Evolutionary conservation across 2,888 invertebrate genomes (phyloP).

Genomic region (Aspidiotus rigidus): DNA sequence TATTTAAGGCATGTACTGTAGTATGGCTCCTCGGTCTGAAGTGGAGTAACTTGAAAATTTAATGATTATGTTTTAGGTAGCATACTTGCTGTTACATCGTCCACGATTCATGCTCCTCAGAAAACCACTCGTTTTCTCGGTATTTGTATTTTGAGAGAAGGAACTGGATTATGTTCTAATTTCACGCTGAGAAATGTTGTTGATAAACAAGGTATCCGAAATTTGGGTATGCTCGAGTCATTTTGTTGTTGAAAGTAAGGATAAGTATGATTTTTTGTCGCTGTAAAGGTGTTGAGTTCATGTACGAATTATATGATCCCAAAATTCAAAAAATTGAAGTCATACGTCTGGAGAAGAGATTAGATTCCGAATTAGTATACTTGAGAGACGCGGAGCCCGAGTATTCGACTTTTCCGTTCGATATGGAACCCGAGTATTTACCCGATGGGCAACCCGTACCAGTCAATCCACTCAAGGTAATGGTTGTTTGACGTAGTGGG

Average conservation of each 20-base stretch:
- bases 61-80: conserved; percentile 44
- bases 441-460: conserved; percentile 70
- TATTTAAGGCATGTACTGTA: too few species aligned
- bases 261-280: conserved; percentile 5
- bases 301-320: conserved; percentile 89
- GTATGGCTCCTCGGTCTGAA: too few species aligned
- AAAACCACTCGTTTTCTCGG: conserved; percentile 83
- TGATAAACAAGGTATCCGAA: conserved; percentile 55
- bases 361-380: conserved; percentile 82
- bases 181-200: conserved; percentile 88
- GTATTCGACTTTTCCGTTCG: conserved; percentile 82
- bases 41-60: not conserved
- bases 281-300: conserved; percentile 51
- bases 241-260: not conserved
- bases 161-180: conserved; percentile 70
- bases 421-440: conserved; percentile 76
- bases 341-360: conserved; percentile 78
- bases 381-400: conserved; percentile 82
- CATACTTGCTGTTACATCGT: conserved; percentile 74
- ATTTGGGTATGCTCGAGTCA: not conserved
- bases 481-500: conserved; percentile 2
- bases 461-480: conserved; percentile 61
- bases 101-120: conserved; percentile 74
- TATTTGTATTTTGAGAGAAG: conserved; percentile 80
- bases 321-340: conserved; percentile 82